These are phyloP conservation scores for Helicoverpa zea DNA, from an alignment of 1,140 invertebrate genomes.

Conservation along the genomic window DNA sequence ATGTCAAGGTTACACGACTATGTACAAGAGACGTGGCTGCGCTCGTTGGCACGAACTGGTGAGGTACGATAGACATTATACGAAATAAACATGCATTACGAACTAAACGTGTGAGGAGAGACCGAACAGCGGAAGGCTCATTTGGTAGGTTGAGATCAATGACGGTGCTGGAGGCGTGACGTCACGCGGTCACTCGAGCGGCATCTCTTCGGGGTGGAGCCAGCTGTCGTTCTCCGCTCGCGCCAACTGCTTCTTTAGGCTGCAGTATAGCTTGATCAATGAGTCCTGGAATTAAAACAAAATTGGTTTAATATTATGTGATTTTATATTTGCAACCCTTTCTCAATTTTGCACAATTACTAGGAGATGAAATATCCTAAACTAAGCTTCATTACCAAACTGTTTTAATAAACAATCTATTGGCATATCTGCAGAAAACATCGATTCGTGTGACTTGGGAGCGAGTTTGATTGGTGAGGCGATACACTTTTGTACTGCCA, in stretches of 20 bases:
- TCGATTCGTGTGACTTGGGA: too few relatives aligned
- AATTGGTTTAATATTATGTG: neutral
- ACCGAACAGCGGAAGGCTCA: conserved; percentile 60
- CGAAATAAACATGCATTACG: conserved; percentile 42
- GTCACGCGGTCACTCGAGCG: conserved; percentile 76
- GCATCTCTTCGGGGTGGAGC: conserved; percentile 77
- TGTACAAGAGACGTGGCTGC: conserved; percentile 13
- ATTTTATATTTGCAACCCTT: too few relatives aligned
- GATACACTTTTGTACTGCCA: too few relatives aligned
- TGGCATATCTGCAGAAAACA: too few relatives aligned
- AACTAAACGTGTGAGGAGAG: conserved; percentile 55
- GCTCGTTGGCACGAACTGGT: neutral
- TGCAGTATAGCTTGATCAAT: conserved; percentile 88
- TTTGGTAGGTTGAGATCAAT: conserved; percentile 80
- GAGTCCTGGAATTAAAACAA: conserved; percentile 81
- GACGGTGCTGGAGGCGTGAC: conserved; percentile 34
- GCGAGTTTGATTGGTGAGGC: too few relatives aligned
- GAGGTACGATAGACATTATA: conserved; percentile 1
- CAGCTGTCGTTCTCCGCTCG: conserved; percentile 81
- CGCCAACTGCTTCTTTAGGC: conserved; percentile 88
- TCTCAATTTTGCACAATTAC: too few relatives aligned
- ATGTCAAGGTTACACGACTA: conserved; percentile 33
- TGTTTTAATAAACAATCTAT: too few relatives aligned
- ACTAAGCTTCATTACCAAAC: too few relatives aligned
- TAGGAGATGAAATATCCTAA: too few relatives aligned